phyloP scores from a whole-genome alignment of 2,113 vertebrate species.

The Acanthochromis polyacanthus region DNA sequence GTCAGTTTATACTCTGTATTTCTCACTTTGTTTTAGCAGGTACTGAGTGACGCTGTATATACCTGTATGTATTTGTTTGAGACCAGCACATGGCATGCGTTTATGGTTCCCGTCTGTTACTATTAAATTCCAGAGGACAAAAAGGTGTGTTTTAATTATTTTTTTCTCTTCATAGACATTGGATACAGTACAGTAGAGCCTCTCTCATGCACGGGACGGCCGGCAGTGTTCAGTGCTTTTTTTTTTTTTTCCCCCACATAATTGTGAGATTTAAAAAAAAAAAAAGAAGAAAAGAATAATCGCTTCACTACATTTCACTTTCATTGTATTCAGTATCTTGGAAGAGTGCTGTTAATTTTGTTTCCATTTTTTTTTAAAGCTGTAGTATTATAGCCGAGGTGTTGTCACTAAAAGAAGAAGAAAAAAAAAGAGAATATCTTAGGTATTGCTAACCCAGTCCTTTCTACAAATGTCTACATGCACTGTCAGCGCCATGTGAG shows the following conservation, averaged over 20 bases:
- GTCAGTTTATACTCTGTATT: constrained; percentile 89
- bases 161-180: constrained; percentile 87
- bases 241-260: constrained; percentile 80
- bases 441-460: constrained; percentile 87
- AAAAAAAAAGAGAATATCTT: constrained; percentile 57
- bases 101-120: constrained; percentile 94
- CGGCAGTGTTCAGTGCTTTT: constrained; percentile 69
- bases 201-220: constrained; percentile 65
- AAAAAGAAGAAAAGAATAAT: constrained; percentile 77
- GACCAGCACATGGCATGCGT: constrained; percentile 95
- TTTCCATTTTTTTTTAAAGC: constrained; percentile 78
- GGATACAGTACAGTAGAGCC: constrained; percentile 82
- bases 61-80: constrained; percentile 90
- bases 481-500: constrained; percentile 93
- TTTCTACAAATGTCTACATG: constrained; percentile 89
- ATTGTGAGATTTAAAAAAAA: constrained; percentile 83
- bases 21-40: constrained; percentile 98
- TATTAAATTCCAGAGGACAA: constrained; percentile 90
- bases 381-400: constrained; percentile 92
- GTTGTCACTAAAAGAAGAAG: constrained; percentile 86
- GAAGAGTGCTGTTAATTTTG: constrained; percentile 89
- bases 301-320: constrained; percentile 96
- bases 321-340: constrained; percentile 87
- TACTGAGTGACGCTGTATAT: constrained; percentile 98
- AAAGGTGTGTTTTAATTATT: constrained; percentile 90